Evolutionary conservation across 1,140 invertebrate species (phyloP).

Genomic region (Pentalonia nigronervosa): DNA sequence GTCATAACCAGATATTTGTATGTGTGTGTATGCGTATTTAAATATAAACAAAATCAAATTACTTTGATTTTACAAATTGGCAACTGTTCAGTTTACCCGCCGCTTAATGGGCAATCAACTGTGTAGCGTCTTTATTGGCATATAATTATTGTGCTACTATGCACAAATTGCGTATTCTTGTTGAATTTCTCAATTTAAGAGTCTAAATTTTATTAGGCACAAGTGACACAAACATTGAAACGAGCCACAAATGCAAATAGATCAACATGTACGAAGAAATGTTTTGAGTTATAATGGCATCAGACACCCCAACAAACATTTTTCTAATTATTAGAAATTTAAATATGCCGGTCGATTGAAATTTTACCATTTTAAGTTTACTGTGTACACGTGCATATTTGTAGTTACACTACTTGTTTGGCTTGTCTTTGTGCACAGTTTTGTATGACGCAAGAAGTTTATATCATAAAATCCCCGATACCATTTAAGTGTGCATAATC

Average conservation of each 20-base stretch:
- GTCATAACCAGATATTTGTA: background rate
- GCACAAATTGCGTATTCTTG: background rate
- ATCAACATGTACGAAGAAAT: background rate
- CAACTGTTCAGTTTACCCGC: too few relatives aligned
- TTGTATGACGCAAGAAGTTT: background rate
- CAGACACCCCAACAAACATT: background rate
- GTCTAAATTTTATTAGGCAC: too few relatives aligned
- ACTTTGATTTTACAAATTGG: too few relatives aligned
- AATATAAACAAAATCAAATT: background rate
- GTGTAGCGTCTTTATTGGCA: too few relatives aligned
- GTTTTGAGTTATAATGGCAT: background rate
- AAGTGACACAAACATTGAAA: background rate
- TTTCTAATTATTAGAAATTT: background rate
- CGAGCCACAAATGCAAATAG: background rate
- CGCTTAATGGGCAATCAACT: too few relatives aligned
- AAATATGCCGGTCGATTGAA: background rate
- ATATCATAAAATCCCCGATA: background rate
- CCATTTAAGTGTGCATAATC: background rate
- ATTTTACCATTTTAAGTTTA: background rate
- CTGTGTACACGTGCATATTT: background rate
- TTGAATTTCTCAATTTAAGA: background rate
- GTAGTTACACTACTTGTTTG: background rate
- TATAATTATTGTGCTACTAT: background rate
- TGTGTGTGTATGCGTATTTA: background rate
- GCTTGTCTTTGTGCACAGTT: background rate